Base-by-base conservation (phyloP, 2,797 vertebrate genomes). In the Cyclura pinguis region DNA sequence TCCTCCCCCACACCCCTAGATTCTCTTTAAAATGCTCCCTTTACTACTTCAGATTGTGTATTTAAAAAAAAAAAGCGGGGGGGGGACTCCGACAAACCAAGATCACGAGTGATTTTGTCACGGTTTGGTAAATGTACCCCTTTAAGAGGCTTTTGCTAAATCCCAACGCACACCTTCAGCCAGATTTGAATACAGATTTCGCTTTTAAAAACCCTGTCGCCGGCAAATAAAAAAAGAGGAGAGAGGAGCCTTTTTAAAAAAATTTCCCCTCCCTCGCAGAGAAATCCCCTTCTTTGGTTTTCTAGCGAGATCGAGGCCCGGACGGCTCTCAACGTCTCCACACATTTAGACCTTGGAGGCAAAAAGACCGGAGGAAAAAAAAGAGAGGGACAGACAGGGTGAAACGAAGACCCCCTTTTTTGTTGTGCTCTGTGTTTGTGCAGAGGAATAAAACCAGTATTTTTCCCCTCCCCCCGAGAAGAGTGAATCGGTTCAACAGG, bases 121-220 rank as follows among this genome's bases (percentile, higher is more conserved):
- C 98, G 98, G 98, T 98, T 98, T 99, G 98, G 98, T 98, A 98
- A 98, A 98, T 98, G 98, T 98, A 98, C 98, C 98, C 98, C 98
- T 98, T 98, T 98, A 98, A 99, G 98, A 98, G 98, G 98, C 98
- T 99, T 99, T 69, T 98, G 98, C 98, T 98, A 98, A 98, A 98
- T 98, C 98, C 97, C 97, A 97, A 97, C 97, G 97, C 97, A 98
- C 97, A 98, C 97, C 98, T 98, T 98, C 98, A 98, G 97, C 97
- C 98, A 98, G 98, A 99, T 99, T 98, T 98, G 98, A 99, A 99
- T 98, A 98, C 98, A 99, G 98, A 98, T 99, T 98, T 98, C 98
- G 98, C 98, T 98, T 98, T 98, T 98, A 98, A 98, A 97, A 98
- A 98, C 98, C 98, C 98, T 97, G 97, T 98, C 98, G 98, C 98